Evolutionary conservation across 37 sponge, comb jelly and placozoan genomes (phyloP).

Genomic region (Beroe ovata): DNA sequence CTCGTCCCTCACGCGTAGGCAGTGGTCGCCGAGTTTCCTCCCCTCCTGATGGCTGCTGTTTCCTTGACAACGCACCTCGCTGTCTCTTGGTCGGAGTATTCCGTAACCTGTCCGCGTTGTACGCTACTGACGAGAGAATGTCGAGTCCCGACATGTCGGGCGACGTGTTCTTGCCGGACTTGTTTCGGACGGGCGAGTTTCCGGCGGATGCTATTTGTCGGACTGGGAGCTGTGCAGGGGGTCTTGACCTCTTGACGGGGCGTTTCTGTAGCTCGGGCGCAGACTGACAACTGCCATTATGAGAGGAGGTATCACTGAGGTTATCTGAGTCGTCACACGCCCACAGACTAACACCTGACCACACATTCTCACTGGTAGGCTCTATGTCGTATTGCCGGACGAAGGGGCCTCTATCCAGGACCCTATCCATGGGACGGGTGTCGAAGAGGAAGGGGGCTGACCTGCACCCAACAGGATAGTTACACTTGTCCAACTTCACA

Average conservation of each 20-base stretch:
- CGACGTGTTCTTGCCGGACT: not conserved
- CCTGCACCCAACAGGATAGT: conserved; percentile 58
- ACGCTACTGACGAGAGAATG: conserved; percentile 48
- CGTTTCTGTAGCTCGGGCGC: conserved; percentile 12
- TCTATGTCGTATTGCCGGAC: conserved; percentile 54
- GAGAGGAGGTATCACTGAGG: conserved; percentile 25
- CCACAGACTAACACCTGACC: conserved; percentile 59
- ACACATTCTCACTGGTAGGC: conserved; percentile 27
- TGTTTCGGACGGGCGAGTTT: conserved; percentile 13
- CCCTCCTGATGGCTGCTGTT: not conserved
- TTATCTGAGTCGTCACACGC: conserved; percentile 43
- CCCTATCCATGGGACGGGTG: not conserved
- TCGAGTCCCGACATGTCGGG: conserved; percentile 48
- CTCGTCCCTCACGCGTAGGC: not conserved
- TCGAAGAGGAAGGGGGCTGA: conserved; percentile 65
- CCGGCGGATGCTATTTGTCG: conserved; percentile 19
- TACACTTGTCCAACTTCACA: conserved; percentile 55
- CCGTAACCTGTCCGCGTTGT: conserved; percentile 54
- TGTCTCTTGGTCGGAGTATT: conserved; percentile 48
- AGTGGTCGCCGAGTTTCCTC: not conserved
- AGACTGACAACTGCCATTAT: conserved; percentile 15
- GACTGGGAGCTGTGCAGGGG: too few species aligned
- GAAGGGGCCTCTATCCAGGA: conserved; percentile 21
- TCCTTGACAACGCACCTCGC: not conserved
- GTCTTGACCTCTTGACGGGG: not conserved